Conservation (phyloP, 2,113 vertebrate species). For the Ahaetulla prasina region DNA sequence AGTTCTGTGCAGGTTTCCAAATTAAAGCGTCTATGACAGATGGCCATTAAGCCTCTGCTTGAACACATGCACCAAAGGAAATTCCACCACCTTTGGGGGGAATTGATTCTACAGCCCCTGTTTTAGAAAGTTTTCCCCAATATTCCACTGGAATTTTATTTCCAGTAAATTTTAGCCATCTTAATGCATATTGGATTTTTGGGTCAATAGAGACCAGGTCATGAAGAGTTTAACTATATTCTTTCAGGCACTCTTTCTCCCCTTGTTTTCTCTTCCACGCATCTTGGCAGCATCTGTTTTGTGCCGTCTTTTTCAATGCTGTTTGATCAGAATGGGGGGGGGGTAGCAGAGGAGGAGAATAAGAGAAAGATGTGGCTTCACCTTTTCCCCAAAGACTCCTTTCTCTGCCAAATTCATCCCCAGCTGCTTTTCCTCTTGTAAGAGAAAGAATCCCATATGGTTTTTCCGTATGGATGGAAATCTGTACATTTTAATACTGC, state of each 20-base stretch:
- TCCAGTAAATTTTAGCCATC: background rate
- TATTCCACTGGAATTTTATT: background rate
- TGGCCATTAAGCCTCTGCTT: background rate
- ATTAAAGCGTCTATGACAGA: background rate
- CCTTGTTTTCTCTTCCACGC: background rate
- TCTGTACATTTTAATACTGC: background rate
- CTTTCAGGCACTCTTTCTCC: background rate
- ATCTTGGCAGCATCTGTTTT: background rate
- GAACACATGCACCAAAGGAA: background rate
- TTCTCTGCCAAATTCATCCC: background rate
- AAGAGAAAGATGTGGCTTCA: background rate
- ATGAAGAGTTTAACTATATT: background rate
- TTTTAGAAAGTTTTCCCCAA: background rate
- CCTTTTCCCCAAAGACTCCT: background rate
- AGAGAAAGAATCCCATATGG: background rate
- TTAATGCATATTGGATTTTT: background rate
- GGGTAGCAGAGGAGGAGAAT: background rate
- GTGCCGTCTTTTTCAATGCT: background rate
- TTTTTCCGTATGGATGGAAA: background rate
- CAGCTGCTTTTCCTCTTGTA: background rate
- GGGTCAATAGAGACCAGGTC: background rate
- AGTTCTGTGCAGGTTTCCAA: background rate
- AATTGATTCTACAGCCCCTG: background rate
- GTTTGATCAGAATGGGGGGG: background rate
- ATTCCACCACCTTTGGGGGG: background rate